A percentile compares a stretch with the other conserved stretches of the same genome.
phyloP scores from a whole-genome alignment of 2,113 vertebrate genomes.

The Sterna hirundo region DNA sequence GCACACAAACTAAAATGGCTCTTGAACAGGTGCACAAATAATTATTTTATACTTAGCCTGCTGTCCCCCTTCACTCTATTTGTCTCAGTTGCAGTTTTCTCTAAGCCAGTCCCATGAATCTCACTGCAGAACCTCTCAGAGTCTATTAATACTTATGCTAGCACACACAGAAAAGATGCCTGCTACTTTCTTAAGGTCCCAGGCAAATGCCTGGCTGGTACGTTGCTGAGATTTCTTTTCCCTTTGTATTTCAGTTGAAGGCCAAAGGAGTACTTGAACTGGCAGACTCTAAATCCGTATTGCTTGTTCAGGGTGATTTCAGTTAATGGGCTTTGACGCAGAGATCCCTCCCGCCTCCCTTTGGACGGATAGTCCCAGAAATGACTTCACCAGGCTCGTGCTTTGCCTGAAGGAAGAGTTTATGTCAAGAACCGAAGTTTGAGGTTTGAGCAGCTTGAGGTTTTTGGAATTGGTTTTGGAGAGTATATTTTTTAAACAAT shows the following conservation, averaged over 20 bases:
- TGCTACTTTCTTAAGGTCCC: background rate
- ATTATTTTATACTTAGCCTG: conserved; percentile 16
- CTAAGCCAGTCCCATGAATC: background rate
- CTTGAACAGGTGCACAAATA: conserved; percentile 28
- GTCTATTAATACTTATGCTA: background rate
- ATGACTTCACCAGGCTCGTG: background rate
- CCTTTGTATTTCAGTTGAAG: background rate
- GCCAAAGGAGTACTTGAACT: background rate
- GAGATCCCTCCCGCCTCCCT: background rate
- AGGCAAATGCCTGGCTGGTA: background rate
- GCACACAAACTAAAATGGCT: background rate
- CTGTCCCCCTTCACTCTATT: background rate
- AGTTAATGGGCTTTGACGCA: background rate
- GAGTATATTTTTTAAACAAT: background rate
- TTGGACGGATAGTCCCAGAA: background rate
- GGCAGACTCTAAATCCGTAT: background rate
- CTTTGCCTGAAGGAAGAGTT: background rate
- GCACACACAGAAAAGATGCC: background rate
- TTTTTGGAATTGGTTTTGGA: background rate
- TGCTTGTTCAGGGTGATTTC: background rate
- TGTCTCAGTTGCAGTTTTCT: background rate
- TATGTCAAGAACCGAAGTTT: background rate
- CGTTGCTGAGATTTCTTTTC: background rate
- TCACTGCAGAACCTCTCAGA: background rate
- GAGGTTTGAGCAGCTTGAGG: background rate